Evolutionary conservation across 2,797 vertebrate species (phyloP), one percentile per base, ranked within the genome.

Genomic region (Chloroceryle inda): DNA sequence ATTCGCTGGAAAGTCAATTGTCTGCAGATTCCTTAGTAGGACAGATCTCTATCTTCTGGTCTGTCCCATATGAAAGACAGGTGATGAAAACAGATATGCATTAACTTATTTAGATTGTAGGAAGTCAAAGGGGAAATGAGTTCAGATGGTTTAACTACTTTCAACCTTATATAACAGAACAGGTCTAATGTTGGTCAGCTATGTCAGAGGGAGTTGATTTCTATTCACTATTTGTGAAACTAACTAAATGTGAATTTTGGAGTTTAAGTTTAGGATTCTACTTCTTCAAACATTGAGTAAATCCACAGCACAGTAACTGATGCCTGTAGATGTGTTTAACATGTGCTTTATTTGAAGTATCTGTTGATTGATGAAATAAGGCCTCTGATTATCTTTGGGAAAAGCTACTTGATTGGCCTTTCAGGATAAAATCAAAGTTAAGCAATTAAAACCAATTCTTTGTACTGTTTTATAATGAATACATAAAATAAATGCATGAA

Each of bases 41-140:
- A 58, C 35, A 82, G 71, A 71, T 59, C 69, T 85, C 77, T 83
- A 5, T 58, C 45, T 94, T 85, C 82, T 49, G 18, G 26, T 94
- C 11, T 93, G 29, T 50, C 17, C 40, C n/a, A 53, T 88, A 69
- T 93, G 77, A 94, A 92, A 77, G 69, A 58, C 77, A 67, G 52
- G 77, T 92, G 71, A 92, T 59, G 66, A 62, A 56, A 81, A 79
- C 75, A 89, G 9, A 42, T n/a, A 16, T 7, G 13, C 33, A 81
- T 84, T 75, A 61, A 78, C 16, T 89, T 84, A 35, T 18, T 85
- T 58, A 76, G 69, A 66, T 26, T 89, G n/a, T 66, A 84, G 73
- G 40, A 94, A 81, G 40, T 81, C 52, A 86, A 80, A 79, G 80
- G 38, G 74, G 83, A 94, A 95, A 79, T 96, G 17, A 86, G 52